phyloP scores from a whole-genome alignment of 2,113 vertebrate species.

The Amblyopsis rosae region DNA sequence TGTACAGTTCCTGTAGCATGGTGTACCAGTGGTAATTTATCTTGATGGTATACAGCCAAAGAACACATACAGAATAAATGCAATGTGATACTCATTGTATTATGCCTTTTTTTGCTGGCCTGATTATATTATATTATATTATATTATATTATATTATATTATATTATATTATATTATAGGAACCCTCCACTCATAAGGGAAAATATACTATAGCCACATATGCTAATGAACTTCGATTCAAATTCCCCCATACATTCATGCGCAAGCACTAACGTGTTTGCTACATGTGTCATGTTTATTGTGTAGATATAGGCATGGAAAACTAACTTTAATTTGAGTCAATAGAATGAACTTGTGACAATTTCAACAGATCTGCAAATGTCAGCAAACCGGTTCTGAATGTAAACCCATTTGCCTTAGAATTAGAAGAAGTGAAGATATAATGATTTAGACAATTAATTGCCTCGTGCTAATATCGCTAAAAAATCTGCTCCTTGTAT shows the following conservation, averaged over 20 bases:
- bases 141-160: too few relatives aligned
- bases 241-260: slow-evolving; percentile 53
- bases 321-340: slow-evolving; percentile 75
- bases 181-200: slow-evolving; percentile 33
- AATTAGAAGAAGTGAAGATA: slow-evolving; percentile 73
- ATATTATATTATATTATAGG: not conserved
- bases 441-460: slow-evolving; percentile 80
- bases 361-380: slow-evolving; percentile 79
- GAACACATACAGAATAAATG: slow-evolving; percentile 1
- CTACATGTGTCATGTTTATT: slow-evolving; percentile 65
- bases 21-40: slow-evolving; percentile 6
- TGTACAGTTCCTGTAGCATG: slow-evolving; percentile 42
- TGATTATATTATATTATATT: not conserved
- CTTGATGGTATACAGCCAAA: not conserved
- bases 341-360: slow-evolving; percentile 73
- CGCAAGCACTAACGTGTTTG: slow-evolving; percentile 56
- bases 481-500: slow-evolving; percentile 67
- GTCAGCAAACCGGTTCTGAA: slow-evolving; percentile 81
- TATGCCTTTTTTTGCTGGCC: slow-evolving; percentile 5
- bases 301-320: slow-evolving; percentile 67
- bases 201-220: slow-evolving; percentile 34
- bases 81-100: not conserved
- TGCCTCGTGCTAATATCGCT: slow-evolving; percentile 71
- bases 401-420: slow-evolving; percentile 79
- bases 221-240: slow-evolving; percentile 55